Percentiles rank a stretch among this genome's conserved stretches.
phyloP scores from a whole-genome alignment of 2,888 invertebrate genomes.

The Melanchra persicariae region DNA sequence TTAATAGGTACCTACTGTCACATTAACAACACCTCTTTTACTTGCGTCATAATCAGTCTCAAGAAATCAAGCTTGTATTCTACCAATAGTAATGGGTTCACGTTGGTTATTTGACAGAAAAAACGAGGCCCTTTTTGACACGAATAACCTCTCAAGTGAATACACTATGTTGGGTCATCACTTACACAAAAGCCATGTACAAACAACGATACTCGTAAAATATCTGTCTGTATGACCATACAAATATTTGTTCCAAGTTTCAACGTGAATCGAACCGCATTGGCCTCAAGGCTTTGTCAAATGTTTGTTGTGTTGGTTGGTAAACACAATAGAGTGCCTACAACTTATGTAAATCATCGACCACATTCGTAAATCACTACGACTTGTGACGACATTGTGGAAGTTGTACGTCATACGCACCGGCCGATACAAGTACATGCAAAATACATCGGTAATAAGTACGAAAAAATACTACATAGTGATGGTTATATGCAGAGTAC shows the following conservation, averaged over 20 bases:
- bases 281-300: constrained; percentile 43
- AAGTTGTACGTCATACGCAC: constrained; percentile 29
- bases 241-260: constrained; percentile 44
- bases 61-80: no score
- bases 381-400: constrained; percentile 36
- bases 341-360: constrained; percentile 43
- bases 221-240: constrained; percentile 23
- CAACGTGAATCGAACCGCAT: constrained; percentile 22
- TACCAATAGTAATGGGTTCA: no score
- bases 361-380: constrained; percentile 46
- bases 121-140: constrained; percentile 2
- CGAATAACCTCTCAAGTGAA: constrained; percentile 27
- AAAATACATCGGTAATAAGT: no score
- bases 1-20: no score
- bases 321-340: constrained; percentile 48
- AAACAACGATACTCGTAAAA: constrained; percentile 50
- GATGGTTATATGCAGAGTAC: no score
- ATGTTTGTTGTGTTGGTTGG: constrained; percentile 43
- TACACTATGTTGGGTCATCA: constrained; percentile 36
- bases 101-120: constrained; percentile 3
- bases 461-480: neutral
- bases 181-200: constrained; percentile 28
- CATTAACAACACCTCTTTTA: no score
- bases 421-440: neutral
- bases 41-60: no score